These are phyloP conservation scores for Lepetodrilus schrolli DNA, from an alignment of 2,888 invertebrate species.

Conservation along the genomic window DNA sequence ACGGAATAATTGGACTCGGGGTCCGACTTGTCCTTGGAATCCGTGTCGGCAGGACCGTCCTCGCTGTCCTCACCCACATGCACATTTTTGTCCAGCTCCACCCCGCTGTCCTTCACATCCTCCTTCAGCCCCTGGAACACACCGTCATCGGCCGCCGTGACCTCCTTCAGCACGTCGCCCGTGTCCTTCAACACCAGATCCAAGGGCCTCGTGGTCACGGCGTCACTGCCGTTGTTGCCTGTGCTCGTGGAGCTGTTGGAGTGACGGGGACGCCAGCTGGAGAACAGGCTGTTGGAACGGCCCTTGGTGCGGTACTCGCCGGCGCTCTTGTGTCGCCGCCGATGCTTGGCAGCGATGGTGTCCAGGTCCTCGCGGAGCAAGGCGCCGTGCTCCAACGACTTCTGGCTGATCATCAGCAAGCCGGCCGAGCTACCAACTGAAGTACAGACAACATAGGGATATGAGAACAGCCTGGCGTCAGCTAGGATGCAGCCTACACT, in stretches of 20 bases:
- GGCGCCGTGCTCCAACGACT: conserved; percentile 53
- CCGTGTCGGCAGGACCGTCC: conserved; percentile 21
- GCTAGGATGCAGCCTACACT: no score
- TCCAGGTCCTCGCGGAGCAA: conserved; percentile 43
- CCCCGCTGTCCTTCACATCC: conserved; percentile 59
- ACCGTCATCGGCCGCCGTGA: conserved; percentile 33
- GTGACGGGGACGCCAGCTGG: conserved; percentile 54
- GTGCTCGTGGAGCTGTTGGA: no score
- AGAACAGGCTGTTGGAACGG: conserved; percentile 62
- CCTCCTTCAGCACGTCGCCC: conserved; percentile 39
- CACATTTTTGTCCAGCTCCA: conserved; percentile 52
- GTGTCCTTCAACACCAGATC: conserved; percentile 46
- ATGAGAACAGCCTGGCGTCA: no score
- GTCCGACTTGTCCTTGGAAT: background rate
- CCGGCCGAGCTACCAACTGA: conserved; percentile 78
- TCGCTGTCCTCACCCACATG: conserved; percentile 10
- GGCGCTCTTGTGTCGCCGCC: conserved; percentile 74
- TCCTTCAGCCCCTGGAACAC: conserved; percentile 36
- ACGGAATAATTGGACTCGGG: background rate
- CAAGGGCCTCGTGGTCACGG: conserved; percentile 44
- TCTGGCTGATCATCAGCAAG: conserved; percentile 76
- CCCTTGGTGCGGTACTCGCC: conserved; percentile 51
- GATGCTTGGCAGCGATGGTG: conserved; percentile 43
- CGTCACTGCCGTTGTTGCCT: conserved; percentile 45
- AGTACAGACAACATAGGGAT: no score